Evolutionary conservation across 1,140 invertebrate species (phyloP), one percentile per base, ranked within the genome.

Genomic region (Aphis gossypii): DNA sequence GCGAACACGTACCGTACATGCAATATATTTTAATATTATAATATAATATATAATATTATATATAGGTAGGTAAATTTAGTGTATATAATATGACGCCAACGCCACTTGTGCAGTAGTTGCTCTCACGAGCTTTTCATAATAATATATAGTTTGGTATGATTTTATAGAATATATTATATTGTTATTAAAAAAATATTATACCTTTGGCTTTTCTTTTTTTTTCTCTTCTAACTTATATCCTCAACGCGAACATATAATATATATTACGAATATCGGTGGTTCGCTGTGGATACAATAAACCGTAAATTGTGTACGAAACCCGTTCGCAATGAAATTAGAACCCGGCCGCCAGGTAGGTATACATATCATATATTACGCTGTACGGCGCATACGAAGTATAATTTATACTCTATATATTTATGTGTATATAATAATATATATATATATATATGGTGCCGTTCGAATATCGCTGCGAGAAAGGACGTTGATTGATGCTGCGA

Each of bases 401-500:
- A 84, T 44, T 41, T 44, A 44, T 41, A 84, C 38, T 44, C 9
- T 84, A 38, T 83, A 83, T 21, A 84, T 41, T 41, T 68, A 68
- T 68, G 25, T 68, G 38, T 35, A 90, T 41, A 41, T 86, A 84
- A 41, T 44, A 44, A 35, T 76, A 23, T 38, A 86, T 46, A 46
- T 90, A 90, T n/a, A 23, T 88, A 14, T 89, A 82, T 92, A 92
- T 25, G 51, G 35, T 48, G n/a, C 21, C 68, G 68, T 83, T 48
- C 46, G 68, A 92, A 84, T 92, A 92, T 92, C 82, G 87, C 35
- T 44, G 14, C 54, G 54, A 84, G 91, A 92, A 92, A 92, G 44
- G 91, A 92, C 91, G 91, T 92, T 92, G 91, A 92, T 92, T 92
- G 91, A 92, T 92, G 91, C 68, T 84, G 46, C 76, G n/a, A 38